Conservation (phyloP, 2,888 invertebrate genomes). For the Chalcosyrphus nemorum region DNA sequence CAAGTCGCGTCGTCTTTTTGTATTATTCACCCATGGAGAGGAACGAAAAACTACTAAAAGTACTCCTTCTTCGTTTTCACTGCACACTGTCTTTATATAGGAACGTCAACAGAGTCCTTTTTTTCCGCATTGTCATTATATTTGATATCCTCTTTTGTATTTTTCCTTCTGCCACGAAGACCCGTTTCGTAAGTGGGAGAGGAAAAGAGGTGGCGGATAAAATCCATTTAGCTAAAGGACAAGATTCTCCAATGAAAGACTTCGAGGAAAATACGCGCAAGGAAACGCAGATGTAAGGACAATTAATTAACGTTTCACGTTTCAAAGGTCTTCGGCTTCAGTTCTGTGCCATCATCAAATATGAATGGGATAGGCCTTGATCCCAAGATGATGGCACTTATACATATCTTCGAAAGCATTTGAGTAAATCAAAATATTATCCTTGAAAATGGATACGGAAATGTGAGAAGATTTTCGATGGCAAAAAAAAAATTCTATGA, state of each 20-base stretch:
- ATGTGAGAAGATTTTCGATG: neutral
- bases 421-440: neutral
- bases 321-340: neutral
- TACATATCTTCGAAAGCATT: neutral
- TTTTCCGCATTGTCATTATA: constrained; percentile 28
- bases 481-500: too few species aligned
- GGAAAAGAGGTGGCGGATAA: neutral
- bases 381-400: neutral
- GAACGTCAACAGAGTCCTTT: neutral
- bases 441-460: neutral
- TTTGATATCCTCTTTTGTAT: constrained; percentile 26
- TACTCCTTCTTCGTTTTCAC: neutral
- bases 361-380: constrained; percentile 20
- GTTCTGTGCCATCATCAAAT: neutral
- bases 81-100: constrained; percentile 24
- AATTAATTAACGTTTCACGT: constrained; percentile 29
- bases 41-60: constrained; percentile 9
- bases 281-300: constrained; percentile 7
- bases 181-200: neutral
- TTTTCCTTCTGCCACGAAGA: neutral
- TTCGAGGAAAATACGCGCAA: neutral
- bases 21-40: neutral
- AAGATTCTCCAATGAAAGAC: neutral
- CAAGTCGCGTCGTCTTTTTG: constrained; percentile 41
- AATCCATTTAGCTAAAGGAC: neutral